These are phyloP conservation scores for Neolamprologus sp. DNA, from an alignment of 2,113 vertebrate genomes.

Conservation along the genomic window DNA sequence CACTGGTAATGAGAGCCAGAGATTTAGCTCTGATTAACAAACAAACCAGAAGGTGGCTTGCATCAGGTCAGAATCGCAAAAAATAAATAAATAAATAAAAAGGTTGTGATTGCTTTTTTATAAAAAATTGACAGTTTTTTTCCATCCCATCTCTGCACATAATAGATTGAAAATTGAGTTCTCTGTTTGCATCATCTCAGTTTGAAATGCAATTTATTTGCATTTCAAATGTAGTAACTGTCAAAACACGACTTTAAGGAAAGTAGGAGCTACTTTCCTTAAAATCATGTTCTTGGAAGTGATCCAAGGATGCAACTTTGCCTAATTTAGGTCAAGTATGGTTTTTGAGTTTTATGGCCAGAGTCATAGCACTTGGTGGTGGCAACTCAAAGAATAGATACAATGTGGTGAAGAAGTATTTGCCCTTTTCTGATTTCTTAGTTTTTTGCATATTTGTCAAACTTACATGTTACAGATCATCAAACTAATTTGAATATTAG, in stretches of 20 bases:
- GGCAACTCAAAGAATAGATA: neutral
- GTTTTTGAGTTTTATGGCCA: neutral
- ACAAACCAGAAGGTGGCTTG: neutral
- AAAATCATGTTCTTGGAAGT: neutral
- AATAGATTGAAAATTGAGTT: neutral
- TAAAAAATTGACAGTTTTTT: neutral
- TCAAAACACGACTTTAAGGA: neutral
- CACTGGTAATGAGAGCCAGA: neutral
- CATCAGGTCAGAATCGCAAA: neutral
- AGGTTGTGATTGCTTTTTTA: neutral
- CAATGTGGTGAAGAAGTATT: neutral
- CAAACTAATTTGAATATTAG: too few species aligned
- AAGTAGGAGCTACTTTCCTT: neutral
- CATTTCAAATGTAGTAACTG: neutral
- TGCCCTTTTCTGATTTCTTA: neutral
- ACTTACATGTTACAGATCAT: too few species aligned
- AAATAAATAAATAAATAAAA: neutral
- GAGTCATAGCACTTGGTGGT: neutral
- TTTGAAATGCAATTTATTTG: neutral
- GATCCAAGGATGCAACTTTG: neutral
- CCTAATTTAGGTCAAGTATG: neutral
- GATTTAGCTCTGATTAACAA: neutral
- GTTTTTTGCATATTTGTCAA: neutral
- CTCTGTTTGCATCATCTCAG: neutral
- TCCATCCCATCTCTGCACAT: neutral